Evolutionary conservation across 1,140 invertebrate genomes (phyloP).

Genomic region (Caenorhabditis inopinata): DNA sequence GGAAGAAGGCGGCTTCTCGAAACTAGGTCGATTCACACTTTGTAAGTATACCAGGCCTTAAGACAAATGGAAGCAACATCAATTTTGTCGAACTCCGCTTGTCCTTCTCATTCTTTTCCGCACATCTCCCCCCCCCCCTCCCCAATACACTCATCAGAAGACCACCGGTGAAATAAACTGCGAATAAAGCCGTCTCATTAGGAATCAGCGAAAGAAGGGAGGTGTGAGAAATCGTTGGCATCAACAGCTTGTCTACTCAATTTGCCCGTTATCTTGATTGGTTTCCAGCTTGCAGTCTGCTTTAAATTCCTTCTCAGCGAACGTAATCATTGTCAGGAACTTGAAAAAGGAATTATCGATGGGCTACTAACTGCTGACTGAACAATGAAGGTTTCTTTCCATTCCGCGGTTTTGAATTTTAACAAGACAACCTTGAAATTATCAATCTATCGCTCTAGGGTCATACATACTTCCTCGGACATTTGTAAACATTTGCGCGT

Average conservation of each 20-base stretch:
- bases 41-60: neutral
- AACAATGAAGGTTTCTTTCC: too few relatives aligned
- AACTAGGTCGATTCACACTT: too few relatives aligned
- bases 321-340: neutral
- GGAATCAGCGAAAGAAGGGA: neutral
- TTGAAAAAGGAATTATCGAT: neutral
- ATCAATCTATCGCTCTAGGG: neutral
- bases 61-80: slow-evolving; percentile 8
- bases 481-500: slow-evolving; percentile 7
- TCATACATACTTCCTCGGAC: neutral
- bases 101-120: neutral
- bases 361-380: too few relatives aligned
- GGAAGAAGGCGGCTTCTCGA: too few relatives aligned
- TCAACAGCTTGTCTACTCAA: neutral
- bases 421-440: slow-evolving; percentile 24
- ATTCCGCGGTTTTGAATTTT: neutral
- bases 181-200: neutral
- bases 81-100: neutral
- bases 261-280: neutral
- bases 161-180: neutral
- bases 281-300: neutral
- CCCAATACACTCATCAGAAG: neutral
- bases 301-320: neutral
- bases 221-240: neutral
- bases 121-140: neutral